Evolutionary conservation across 2,888 invertebrate genomes (phyloP).

Genomic region (Oligia fasciuncula): DNA sequence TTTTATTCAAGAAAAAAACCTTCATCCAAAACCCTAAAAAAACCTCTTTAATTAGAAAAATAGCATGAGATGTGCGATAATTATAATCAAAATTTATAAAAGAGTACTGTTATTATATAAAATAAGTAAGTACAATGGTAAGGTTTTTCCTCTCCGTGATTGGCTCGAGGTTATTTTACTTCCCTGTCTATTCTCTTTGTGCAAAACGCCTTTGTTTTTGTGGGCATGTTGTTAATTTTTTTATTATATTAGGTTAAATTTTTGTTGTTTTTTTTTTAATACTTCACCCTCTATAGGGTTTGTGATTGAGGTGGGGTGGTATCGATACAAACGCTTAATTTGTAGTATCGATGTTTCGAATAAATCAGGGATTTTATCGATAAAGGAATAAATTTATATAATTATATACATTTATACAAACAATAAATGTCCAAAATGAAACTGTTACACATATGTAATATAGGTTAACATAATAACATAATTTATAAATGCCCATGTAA

Average conservation of each 20-base stretch:
- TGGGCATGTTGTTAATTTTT: slow-evolving; percentile 37
- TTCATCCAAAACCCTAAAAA: slow-evolving; percentile 10
- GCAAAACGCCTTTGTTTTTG: slow-evolving; percentile 60
- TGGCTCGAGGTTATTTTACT: slow-evolving; percentile 62
- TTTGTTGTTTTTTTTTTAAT: slow-evolving; percentile 33
- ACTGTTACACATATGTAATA: neutral
- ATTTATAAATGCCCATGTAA: neutral
- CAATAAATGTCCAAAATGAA: neutral
- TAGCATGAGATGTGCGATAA: neutral
- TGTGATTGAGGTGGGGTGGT: slow-evolving; percentile 34
- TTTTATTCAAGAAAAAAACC: neutral
- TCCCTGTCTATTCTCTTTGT: slow-evolving; percentile 52
- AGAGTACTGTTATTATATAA: slow-evolving; percentile 27
- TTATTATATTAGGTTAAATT: slow-evolving; percentile 30
- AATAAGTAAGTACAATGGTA: slow-evolving; percentile 50
- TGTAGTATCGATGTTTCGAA: slow-evolving; percentile 14
- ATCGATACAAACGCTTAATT: slow-evolving; percentile 29
- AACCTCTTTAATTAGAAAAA: slow-evolving; percentile 24
- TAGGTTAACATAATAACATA: neutral
- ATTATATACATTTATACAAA: neutral
- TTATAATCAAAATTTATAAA: slow-evolving; percentile 20
- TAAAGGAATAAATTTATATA: neutral
- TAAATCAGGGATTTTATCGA: neutral
- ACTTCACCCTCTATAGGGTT: slow-evolving; percentile 36
- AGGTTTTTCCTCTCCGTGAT: slow-evolving; percentile 38